These are phyloP conservation scores for Delphinapterus leucas DNA, from an alignment of 2,113 vertebrate genomes.

Conservation along the genomic window DNA sequence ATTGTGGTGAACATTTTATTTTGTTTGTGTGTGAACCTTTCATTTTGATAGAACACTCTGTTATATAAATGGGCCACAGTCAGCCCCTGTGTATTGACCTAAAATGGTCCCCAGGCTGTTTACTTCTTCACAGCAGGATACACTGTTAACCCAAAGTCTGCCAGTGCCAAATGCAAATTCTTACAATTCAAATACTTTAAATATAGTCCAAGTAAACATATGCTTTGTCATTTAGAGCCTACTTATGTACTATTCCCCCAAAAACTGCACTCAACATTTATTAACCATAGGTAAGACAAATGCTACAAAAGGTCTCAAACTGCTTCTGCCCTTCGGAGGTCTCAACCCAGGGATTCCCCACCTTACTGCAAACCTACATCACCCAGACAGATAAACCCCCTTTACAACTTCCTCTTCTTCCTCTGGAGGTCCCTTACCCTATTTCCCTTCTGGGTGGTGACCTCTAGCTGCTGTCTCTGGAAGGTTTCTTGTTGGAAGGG, in stretches of 20 bases:
- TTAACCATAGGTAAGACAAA: not conserved
- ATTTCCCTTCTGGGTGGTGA: not conserved
- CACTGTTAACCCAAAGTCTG: not conserved
- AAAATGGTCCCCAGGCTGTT: not conserved
- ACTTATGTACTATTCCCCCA: not conserved
- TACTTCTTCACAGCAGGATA: not conserved
- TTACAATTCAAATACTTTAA: not conserved
- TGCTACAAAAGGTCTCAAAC: not conserved
- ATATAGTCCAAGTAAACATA: not conserved
- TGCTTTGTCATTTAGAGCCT: not conserved
- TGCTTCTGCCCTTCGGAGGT: not conserved
- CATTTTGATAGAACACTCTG: not conserved
- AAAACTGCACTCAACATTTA: not conserved
- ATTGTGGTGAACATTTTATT: not conserved
- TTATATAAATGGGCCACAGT: not conserved
- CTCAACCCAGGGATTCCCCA: not conserved
- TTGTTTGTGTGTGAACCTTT: not conserved
- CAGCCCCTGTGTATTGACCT: not conserved
- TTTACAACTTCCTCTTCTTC: not conserved
- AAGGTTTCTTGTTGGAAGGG: not conserved
- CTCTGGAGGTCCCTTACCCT: accelerated
- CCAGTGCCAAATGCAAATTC: not conserved
- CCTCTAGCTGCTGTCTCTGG: not conserved
- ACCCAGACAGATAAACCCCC: accelerated
- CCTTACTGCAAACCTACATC: too few relatives aligned